Base-by-base conservation (phyloP, 2,888 invertebrate genomes). In the Nasonovia ribisnigri region DNA sequence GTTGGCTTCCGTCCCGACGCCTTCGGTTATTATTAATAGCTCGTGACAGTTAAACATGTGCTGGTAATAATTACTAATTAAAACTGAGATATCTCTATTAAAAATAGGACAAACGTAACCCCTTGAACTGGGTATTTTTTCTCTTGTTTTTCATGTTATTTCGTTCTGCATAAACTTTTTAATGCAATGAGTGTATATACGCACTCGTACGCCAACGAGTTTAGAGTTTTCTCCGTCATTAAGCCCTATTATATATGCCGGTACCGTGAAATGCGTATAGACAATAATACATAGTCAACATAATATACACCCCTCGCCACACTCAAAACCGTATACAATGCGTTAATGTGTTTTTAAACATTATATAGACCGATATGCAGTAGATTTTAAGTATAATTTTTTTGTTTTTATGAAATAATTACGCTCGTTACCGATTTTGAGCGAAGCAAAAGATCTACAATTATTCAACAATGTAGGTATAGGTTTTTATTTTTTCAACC, bases 31-130 rank as follows among this genome's bases (percentile, higher is more conserved):
- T 93, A 93, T 93, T 93, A 93, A 93, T 93, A 93, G 93, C 93
- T 93, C 93, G 93, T 93, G 93, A 90, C 93, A 93, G 93, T 90
- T 84, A 67, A 90, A 93, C 93, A 93, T 93, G 84, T 93, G 93
- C 90, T 93, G 93, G 93, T 90, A 93, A 93, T 93, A 93, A 93
- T 93, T 93, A 93, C 93, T 93, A 93, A 93, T 93, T 93, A 93
- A 93, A 93, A 89, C 93, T 29, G 93, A 93, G 93, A 93, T 93
- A 93, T 93, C 93, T 93, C 93, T 93, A 93, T 93, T 93, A 93
- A 90, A 93, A 93, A 93, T 93, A 93, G 93, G 93, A 93, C 93
- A 60, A 77, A 90, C 90, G 90, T 93, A 88, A 93, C 93, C 93
- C 90, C 90, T 93, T 60, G 93, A 90, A 90, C 88, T 43, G 92